phyloP scores from a whole-genome alignment of 2,113 vertebrate genomes.

The Anas platyrhynchos region DNA sequence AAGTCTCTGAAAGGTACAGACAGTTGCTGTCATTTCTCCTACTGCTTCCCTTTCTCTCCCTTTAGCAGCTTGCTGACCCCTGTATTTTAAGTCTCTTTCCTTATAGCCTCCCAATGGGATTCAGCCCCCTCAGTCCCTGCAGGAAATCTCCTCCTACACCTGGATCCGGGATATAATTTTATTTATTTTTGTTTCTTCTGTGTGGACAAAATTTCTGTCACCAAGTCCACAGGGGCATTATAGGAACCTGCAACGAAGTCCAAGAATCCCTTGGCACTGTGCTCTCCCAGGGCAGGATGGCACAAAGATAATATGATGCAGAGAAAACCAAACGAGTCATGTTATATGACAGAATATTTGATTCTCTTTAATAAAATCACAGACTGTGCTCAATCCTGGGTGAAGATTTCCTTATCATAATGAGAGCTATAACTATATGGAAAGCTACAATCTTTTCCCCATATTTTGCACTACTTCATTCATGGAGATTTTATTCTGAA shows the following conservation, averaged over 20 bases:
- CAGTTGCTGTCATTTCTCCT: background rate
- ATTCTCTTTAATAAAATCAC: background rate
- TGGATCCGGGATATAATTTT: accelerated
- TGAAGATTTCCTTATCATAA: background rate
- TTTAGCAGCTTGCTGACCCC: background rate
- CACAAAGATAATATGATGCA: background rate
- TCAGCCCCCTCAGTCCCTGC: background rate
- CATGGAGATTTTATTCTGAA: background rate
- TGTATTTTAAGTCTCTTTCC: background rate
- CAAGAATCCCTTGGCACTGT: background rate
- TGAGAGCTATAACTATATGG: background rate
- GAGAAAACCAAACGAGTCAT: background rate
- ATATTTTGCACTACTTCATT: background rate
- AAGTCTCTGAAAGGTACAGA: background rate
- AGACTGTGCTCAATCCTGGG: background rate
- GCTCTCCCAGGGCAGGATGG: background rate
- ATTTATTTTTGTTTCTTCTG: background rate
- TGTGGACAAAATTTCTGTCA: background rate
- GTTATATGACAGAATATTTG: background rate
- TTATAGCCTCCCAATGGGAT: background rate
- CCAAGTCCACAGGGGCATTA: background rate
- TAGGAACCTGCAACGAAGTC: background rate
- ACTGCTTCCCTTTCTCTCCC: background rate
- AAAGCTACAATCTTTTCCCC: background rate
- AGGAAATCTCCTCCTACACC: background rate